A percentile compares a stretch with the other conserved stretches of the same genome.
Evolutionary conservation across 2,113 vertebrate species (phyloP).

Genomic region (Micronisus gabar): DNA sequence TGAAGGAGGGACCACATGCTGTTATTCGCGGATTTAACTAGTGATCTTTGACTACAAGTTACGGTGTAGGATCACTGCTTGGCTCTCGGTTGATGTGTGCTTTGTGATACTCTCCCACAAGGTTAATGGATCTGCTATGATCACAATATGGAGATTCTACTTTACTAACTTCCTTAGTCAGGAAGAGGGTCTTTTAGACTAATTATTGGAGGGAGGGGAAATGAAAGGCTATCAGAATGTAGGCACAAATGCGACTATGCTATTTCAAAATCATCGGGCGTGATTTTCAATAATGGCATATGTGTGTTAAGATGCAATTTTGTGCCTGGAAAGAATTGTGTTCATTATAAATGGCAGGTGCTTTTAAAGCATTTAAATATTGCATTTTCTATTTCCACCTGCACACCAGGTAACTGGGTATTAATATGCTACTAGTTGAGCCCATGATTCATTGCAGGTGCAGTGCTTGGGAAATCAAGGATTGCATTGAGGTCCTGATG

Average conservation of each 20-base stretch:
- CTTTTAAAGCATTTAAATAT: conserved; percentile 60
- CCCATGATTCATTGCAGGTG: conserved; percentile 66
- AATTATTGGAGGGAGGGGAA: conserved; percentile 1
- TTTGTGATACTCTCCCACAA: background rate
- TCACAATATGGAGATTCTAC: background rate
- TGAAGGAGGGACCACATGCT: background rate
- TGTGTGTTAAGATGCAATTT: conserved; percentile 56
- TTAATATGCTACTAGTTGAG: conserved; percentile 65
- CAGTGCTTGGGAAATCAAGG: conserved; percentile 65
- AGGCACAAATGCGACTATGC: conserved; percentile 3
- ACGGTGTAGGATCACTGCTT: background rate
- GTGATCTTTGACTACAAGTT: background rate
- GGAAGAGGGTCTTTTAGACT: conserved; percentile 20
- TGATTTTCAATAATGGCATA: conserved; percentile 45
- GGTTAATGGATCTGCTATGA: background rate
- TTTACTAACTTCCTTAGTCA: background rate
- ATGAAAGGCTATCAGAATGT: background rate
- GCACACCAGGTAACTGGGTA: conserved; percentile 59
- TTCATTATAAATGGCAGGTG: conserved; percentile 57
- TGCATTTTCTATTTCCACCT: conserved; percentile 62
- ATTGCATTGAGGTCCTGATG: conserved; percentile 62
- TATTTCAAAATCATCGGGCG: conserved; percentile 13
- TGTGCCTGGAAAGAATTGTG: conserved; percentile 47
- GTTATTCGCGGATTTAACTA: background rate
- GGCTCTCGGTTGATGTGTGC: background rate